Percentiles rank a stretch among this genome's conserved stretches.
phyloP scores from a whole-genome alignment of 2,888 invertebrate species.

The Pachycephus smyrnensis region DNA sequence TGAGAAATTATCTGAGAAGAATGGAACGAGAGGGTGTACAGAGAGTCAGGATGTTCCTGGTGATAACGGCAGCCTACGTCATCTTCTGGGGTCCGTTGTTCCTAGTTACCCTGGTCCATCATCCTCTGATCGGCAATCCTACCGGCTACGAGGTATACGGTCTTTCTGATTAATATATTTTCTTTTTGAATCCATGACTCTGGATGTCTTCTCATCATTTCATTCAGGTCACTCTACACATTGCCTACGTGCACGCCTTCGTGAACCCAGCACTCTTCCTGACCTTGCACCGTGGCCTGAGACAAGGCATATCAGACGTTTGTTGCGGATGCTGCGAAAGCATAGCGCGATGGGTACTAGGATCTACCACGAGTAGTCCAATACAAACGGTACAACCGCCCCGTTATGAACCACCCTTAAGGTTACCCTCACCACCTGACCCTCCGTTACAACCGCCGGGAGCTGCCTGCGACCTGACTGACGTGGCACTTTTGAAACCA shows the following conservation, averaged over 20 bases:
- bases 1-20: conserved; percentile 81
- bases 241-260: conserved; percentile 88
- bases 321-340: conserved; percentile 82
- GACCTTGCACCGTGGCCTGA: conserved; percentile 80
- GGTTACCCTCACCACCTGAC: conserved; percentile 46
- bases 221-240: conserved; percentile 84
- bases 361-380: conserved; percentile 49
- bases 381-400: conserved; percentile 41
- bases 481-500: conserved; percentile 60
- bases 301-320: conserved; percentile 78
- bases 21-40: conserved; percentile 86
- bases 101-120: conserved; percentile 84
- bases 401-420: conserved; percentile 53
- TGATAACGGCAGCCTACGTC: conserved; percentile 86
- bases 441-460: conserved; percentile 34
- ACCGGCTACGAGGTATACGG: conserved; percentile 78
- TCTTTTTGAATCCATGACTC: neutral
- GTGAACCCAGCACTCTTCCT: conserved; percentile 86
- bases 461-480: conserved; percentile 54
- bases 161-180: neutral
- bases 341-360: conserved; percentile 73
- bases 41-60: conserved; percentile 86
- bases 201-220: neutral
- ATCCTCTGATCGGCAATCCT: conserved; percentile 78
- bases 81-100: conserved; percentile 93